Evolutionary conservation across 2,797 vertebrate genomes (phyloP).

Genomic region (Danio jaintianensis): DNA sequence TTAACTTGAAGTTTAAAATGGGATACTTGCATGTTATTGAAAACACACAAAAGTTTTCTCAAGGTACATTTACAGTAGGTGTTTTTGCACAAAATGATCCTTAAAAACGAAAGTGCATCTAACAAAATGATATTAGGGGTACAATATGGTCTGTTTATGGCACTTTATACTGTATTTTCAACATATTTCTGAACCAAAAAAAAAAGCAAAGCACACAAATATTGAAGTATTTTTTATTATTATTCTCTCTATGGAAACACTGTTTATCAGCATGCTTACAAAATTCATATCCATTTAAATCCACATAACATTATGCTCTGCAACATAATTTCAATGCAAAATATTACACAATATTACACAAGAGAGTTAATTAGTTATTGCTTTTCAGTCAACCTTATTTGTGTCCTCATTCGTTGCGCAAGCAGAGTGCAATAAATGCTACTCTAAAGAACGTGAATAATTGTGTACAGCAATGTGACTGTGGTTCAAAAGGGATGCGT

Average conservation of each 20-base stretch:
- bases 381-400: slow-evolving; percentile 1
- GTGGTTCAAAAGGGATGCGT: neutral
- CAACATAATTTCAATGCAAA: neutral
- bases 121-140: too few species aligned
- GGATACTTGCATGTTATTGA: too few species aligned
- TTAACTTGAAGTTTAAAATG: too few species aligned
- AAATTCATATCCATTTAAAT: neutral
- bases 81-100: too few species aligned
- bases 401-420: slow-evolving; percentile 3
- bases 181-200: too few species aligned
- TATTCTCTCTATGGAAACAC: neutral
- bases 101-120: too few species aligned
- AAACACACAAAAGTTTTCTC: too few species aligned
- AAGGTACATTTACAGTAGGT: too few species aligned
- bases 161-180: too few species aligned
- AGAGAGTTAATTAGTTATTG: slow-evolving; percentile 12
- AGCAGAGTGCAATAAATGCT: neutral
- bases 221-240: neutral
- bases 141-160: too few species aligned
- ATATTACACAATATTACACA: neutral
- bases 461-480: neutral
- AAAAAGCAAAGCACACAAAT: neutral
- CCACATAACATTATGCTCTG: neutral
- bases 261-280: neutral
- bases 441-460: slow-evolving; percentile 4